These are phyloP conservation scores for Amaurobius ferox DNA, from an alignment of 2,888 invertebrate genomes.

Conservation along the genomic window DNA sequence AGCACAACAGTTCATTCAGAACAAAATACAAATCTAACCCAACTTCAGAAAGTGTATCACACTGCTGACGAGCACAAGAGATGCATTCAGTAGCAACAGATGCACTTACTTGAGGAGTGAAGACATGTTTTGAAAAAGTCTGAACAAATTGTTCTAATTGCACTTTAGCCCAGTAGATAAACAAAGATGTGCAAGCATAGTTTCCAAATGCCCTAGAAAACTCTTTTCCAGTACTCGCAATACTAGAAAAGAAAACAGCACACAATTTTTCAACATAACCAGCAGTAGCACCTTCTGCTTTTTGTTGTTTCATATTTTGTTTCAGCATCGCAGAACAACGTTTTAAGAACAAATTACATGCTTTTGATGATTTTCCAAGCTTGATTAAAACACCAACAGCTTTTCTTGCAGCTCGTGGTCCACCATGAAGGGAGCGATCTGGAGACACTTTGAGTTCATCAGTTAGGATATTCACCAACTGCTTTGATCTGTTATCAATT, in stretches of 20 bases:
- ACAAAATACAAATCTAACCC: constrained; percentile 95
- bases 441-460: constrained; percentile 93
- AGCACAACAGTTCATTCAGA: constrained; percentile 89
- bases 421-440: constrained; percentile 91
- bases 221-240: constrained; percentile 86
- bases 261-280: constrained; percentile 88
- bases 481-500: constrained; percentile 84
- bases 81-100: constrained; percentile 82
- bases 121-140: constrained; percentile 82
- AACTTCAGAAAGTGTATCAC: constrained; percentile 81
- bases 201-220: constrained; percentile 85
- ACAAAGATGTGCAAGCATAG: constrained; percentile 80
- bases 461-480: constrained; percentile 89
- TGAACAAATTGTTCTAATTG: constrained; percentile 78
- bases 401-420: constrained; percentile 88
- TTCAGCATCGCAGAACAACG: constrained; percentile 88
- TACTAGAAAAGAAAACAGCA: constrained; percentile 89
- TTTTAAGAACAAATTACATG: constrained; percentile 88
- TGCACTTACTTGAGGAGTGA: constrained; percentile 91
- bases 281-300: constrained; percentile 84
- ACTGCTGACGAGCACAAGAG: constrained; percentile 86
- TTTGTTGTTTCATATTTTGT: constrained; percentile 87
- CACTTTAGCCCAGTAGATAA: constrained; percentile 91
- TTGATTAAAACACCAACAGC: constrained; percentile 90
- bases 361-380: constrained; percentile 85